A percentile compares a stretch with the other conserved stretches of the same genome.
phyloP scores from a whole-genome alignment of 2,113 vertebrate genomes.

The Salvator merianae region DNA sequence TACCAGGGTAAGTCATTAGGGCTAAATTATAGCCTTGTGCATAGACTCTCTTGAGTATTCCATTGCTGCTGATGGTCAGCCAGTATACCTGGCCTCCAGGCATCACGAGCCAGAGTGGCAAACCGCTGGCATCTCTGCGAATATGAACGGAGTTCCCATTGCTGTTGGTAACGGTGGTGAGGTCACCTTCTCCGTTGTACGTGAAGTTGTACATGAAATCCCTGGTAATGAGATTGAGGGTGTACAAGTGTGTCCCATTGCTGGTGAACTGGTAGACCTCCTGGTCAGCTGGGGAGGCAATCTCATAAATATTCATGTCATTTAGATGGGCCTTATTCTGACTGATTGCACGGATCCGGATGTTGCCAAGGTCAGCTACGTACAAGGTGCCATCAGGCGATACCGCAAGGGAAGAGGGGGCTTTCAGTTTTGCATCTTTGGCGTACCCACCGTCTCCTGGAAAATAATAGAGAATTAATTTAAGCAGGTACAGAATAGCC shows the following conservation, averaged over 20 bases:
- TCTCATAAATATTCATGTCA: conserved; percentile 84
- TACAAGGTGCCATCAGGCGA: conserved; percentile 92
- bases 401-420: conserved; percentile 90
- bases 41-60: conserved; percentile 91
- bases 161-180: conserved; percentile 81
- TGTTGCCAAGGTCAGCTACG: conserved; percentile 92
- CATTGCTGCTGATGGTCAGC: conserved; percentile 93
- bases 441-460: conserved; percentile 94
- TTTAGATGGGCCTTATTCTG: conserved; percentile 87
- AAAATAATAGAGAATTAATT: conserved; percentile 41
- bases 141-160: conserved; percentile 87
- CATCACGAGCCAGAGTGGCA: conserved; percentile 92
- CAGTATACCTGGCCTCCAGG: conserved; percentile 93
- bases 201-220: conserved; percentile 95
- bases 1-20: conserved; percentile 94
- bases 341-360: conserved; percentile 90
- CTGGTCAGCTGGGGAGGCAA: conserved; percentile 91
- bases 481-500: not conserved
- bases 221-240: conserved; percentile 92
- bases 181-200: conserved; percentile 84
- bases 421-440: conserved; percentile 93
- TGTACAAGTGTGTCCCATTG: conserved; percentile 93
- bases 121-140: conserved; percentile 85
- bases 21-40: conserved; percentile 94
- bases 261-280: conserved; percentile 93